phyloP scores from a whole-genome alignment of 2,888 invertebrate species.

The Sphaeridia pumilis region DNA sequence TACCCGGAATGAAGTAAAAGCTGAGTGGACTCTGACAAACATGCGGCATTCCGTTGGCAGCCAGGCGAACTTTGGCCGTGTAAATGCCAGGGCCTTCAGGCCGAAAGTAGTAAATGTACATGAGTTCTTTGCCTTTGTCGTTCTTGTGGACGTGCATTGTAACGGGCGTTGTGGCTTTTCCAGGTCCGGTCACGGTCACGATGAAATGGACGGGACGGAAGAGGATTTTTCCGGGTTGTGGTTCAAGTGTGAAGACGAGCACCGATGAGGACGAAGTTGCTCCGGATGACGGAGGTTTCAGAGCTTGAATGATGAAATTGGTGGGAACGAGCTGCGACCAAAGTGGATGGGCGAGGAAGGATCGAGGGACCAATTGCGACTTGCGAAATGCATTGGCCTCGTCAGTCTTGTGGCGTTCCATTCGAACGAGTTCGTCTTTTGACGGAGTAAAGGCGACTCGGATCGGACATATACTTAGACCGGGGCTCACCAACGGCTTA shows the following conservation, averaged over 20 bases:
- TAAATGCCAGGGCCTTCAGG: constrained; percentile 9
- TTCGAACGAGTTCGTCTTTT: background rate
- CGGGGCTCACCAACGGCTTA: too few species aligned
- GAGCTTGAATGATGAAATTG: constrained; percentile 11
- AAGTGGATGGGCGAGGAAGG: constrained; percentile 5
- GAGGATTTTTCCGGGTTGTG: constrained; percentile 12
- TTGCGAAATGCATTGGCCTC: constrained; percentile 7
- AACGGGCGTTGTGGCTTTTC: constrained; percentile 1
- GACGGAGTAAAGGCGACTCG: constrained; percentile 8
- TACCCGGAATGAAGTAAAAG: constrained; percentile 5
- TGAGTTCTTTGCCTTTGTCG: constrained; percentile 11
- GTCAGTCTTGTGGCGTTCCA: background rate
- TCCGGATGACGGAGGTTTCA: too few species aligned
- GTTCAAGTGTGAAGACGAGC: constrained; percentile 8
- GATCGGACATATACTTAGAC: constrained; percentile 5
- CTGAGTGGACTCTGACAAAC: constrained; percentile 13
- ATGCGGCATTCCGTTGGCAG: constrained; percentile 11
- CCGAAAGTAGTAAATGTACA: constrained; percentile 11
- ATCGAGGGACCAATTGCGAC: constrained; percentile 9
- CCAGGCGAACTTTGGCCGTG: constrained; percentile 10
- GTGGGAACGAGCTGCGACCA: constrained; percentile 14
- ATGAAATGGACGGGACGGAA: constrained; percentile 12
- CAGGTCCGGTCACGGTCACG: constrained; percentile 12
- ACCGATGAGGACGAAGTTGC: background rate
- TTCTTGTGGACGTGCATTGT: constrained; percentile 10